Evolutionary conservation across 2,797 vertebrate species (phyloP).

Genomic region (Molothrus ater): DNA sequence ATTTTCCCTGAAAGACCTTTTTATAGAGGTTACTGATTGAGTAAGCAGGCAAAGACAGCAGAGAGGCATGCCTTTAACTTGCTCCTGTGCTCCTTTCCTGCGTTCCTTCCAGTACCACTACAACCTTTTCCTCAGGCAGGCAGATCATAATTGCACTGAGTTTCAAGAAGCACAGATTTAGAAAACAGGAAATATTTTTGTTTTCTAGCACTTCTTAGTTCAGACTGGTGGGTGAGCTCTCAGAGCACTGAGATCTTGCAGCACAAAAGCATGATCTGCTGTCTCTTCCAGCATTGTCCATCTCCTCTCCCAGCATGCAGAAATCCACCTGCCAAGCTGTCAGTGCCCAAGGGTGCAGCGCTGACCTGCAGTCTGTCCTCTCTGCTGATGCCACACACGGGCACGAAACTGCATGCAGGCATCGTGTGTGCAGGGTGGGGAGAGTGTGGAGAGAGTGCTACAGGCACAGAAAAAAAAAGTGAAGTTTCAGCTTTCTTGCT

Average conservation of each 20-base stretch:
- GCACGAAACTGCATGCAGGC: rapidly evolving
- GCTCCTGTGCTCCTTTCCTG: background rate
- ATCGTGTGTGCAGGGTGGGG: rapidly evolving
- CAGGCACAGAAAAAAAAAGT: background rate
- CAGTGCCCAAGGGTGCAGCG: background rate
- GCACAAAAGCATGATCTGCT: background rate
- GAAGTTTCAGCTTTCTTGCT: background rate
- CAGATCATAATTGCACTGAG: background rate
- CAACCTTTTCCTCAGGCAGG: background rate
- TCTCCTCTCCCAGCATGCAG: background rate
- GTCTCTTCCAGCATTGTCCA: background rate
- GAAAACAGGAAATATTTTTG: background rate
- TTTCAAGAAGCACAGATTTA: background rate
- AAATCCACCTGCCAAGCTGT: background rate
- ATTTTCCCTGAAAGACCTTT: background rate
- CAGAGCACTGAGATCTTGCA: background rate
- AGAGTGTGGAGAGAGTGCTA: background rate
- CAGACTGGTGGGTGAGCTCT: background rate
- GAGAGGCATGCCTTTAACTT: rapidly evolving
- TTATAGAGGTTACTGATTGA: background rate
- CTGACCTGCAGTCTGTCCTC: background rate
- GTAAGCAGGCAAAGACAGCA: background rate
- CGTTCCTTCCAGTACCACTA: background rate
- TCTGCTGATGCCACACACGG: background rate
- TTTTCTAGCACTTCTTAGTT: background rate